A percentile compares a stretch with the other conserved stretches of the same genome.
These are phyloP conservation scores for Nemopilema nomurai DNA, from an alignment of 30 jellyfish, hydroid and myxozoan species.

Conservation along the genomic window DNA sequence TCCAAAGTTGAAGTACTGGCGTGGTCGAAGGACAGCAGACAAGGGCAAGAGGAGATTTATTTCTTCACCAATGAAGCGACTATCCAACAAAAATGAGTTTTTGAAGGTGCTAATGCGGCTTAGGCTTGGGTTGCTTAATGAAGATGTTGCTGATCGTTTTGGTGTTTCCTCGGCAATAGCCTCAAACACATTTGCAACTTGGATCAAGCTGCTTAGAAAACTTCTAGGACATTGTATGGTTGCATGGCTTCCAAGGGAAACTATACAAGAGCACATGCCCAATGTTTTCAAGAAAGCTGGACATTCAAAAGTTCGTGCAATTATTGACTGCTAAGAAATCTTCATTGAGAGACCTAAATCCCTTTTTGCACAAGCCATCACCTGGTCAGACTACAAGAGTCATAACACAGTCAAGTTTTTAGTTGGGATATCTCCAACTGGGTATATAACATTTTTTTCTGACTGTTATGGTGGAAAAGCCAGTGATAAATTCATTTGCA, in stretches of 20 bases:
- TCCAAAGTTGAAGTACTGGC: constrained; percentile 36
- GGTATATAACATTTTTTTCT: constrained; percentile 21
- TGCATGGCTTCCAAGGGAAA: constrained; percentile 30
- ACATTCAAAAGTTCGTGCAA: constrained; percentile 1
- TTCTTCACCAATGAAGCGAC: neutral
- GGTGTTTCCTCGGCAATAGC: constrained; percentile 11
- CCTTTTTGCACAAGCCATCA: constrained; percentile 21
- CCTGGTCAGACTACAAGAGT: constrained; percentile 40
- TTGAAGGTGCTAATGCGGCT: constrained; percentile 26
- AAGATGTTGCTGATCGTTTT: constrained; percentile 55
- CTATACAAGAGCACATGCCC: constrained; percentile 12
- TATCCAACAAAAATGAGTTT: constrained; percentile 25
- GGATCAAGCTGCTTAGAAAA: constrained; percentile 21
- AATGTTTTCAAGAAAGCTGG: constrained; percentile 1
- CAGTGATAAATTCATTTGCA: constrained; percentile 17
- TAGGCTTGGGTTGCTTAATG: constrained; percentile 48
- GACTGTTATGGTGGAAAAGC: constrained; percentile 34
- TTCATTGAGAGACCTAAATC: constrained; percentile 46
- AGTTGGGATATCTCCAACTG: constrained; percentile 28
- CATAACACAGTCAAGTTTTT: constrained; percentile 24
- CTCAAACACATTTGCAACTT: constrained; percentile 25
- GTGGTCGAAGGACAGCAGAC: constrained; percentile 3
- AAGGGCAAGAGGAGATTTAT: neutral
- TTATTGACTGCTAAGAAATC: constrained; percentile 35
- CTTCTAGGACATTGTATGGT: constrained; percentile 12